Conservation (phyloP, 2,888 invertebrate genomes). For the Watsonalla cultraria region DNA sequence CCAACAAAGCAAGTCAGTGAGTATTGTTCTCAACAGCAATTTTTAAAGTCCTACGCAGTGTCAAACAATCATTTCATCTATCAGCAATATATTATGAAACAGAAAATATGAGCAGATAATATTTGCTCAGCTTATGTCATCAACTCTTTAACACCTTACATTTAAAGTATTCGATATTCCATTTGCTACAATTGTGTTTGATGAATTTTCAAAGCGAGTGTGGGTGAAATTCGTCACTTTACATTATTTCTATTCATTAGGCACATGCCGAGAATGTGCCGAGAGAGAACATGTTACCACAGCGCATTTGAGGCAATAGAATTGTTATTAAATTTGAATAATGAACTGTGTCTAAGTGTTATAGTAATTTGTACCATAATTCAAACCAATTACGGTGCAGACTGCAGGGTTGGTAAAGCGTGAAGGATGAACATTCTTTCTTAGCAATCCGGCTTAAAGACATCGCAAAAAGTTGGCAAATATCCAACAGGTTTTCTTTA, state of each 20-base stretch:
- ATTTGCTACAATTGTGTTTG: constrained; percentile 5
- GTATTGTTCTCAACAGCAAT: too few species aligned
- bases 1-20: too few species aligned
- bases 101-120: neutral
- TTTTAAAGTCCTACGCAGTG: too few species aligned
- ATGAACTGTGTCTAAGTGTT: neutral
- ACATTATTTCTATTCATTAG: neutral
- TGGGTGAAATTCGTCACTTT: neutral
- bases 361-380: neutral
- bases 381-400: neutral
- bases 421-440: constrained; percentile 54
- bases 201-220: neutral
- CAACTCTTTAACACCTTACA: constrained; percentile 15
- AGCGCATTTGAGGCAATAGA: too few species aligned
- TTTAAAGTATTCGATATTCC: constrained; percentile 14
- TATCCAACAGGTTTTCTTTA: constrained; percentile 55
- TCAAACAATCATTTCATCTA: too few species aligned
- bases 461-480: constrained; percentile 48
- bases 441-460: constrained; percentile 38
- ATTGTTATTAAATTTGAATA: neutral
- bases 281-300: neutral
- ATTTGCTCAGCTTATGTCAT: constrained; percentile 9
- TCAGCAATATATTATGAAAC: neutral
- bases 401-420: constrained; percentile 21
- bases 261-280: neutral